Evolutionary conservation across 1,140 invertebrate species (phyloP), one percentile per base, ranked within the genome.

Genomic region (Brachionus paranguensis): DNA sequence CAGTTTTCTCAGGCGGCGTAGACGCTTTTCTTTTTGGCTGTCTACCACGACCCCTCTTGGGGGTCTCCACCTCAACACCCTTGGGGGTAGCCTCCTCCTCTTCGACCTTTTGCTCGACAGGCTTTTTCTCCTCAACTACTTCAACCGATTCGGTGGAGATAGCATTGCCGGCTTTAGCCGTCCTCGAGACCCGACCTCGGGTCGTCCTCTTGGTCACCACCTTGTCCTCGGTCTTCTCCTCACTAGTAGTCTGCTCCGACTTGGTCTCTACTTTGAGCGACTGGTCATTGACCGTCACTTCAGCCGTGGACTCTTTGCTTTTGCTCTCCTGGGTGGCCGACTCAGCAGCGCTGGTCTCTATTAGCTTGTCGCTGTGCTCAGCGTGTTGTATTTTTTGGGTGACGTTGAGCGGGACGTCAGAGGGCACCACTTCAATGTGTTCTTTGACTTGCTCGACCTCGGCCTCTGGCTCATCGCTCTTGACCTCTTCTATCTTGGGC

Each of bases 1-100:
- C 47, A 12, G 85, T 76, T 29, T 85, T 85, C 76, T 78, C 74
- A 64, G 47, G 64, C 4, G 64, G 45, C 14, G 84, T 17, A 17
- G 33, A 20, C 4, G 72, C 43, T 76, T 76, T 76, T 76, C 43
- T n/a, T 45, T 74, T 74, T 2, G 70, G n/a, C 24, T 76, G 43
- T 27, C 72, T 11, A 27, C 72, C 72, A 14, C 72, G 43, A 27
- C 72, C 72, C 5, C 72, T 10, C 47, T 76, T 76, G 5, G 72
- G 72, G 20, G 72, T 50, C 20, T 43, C 70, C 2, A 6, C 14
- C 17, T 45, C 41, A 65, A 11, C 45, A 10, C 14, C 37, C 24
- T 65, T 47, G 74, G 53, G n/a, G 12, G 45, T 29, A 24, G 17
- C 70, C 70, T 84, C 50, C 27, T 84, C 37, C 17, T 24, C 70